A percentile compares a stretch with the other conserved stretches of the same genome.
These are phyloP conservation scores for Varroa destructor DNA, from an alignment of 1,140 invertebrate genomes.

Conservation along the genomic window DNA sequence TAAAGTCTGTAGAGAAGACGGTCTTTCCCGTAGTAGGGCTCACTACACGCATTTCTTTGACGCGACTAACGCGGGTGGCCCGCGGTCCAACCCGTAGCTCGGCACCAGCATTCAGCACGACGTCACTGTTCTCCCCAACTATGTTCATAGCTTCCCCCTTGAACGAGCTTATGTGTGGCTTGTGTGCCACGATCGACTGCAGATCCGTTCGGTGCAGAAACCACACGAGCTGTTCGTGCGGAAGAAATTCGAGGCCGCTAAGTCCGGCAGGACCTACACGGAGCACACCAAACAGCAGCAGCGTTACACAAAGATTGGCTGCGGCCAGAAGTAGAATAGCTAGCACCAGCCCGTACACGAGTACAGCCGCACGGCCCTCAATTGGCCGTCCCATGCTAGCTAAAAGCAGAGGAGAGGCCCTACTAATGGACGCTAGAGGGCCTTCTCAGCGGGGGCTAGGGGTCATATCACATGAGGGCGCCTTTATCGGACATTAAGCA, in stretches of 20 bases:
- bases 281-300: constrained; percentile 50
- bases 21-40: constrained; percentile 49
- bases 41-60: constrained; percentile 54
- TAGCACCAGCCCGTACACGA: constrained; percentile 19
- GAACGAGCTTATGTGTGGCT: constrained; percentile 55
- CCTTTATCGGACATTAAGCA: too few species aligned
- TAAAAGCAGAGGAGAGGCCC: too few species aligned
- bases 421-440: background rate
- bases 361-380: constrained; percentile 25
- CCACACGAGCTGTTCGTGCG: constrained; percentile 58
- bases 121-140: constrained; percentile 36
- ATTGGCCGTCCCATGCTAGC: constrained; percentile 24
- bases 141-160: constrained; percentile 56
- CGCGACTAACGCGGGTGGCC: constrained; percentile 52
- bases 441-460: background rate
- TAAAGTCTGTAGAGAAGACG: constrained; percentile 59
- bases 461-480: too few species aligned
- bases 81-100: constrained; percentile 43
- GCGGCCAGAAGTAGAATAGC: constrained; percentile 2
- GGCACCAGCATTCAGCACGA: constrained; percentile 33
- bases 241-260: constrained; percentile 68
- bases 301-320: constrained; percentile 33
- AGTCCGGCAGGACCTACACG: constrained; percentile 56
- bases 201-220: constrained; percentile 65
- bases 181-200: constrained; percentile 47